phyloP scores from a whole-genome alignment of 2,888 invertebrate species.

The Synergus gifuensis region DNA sequence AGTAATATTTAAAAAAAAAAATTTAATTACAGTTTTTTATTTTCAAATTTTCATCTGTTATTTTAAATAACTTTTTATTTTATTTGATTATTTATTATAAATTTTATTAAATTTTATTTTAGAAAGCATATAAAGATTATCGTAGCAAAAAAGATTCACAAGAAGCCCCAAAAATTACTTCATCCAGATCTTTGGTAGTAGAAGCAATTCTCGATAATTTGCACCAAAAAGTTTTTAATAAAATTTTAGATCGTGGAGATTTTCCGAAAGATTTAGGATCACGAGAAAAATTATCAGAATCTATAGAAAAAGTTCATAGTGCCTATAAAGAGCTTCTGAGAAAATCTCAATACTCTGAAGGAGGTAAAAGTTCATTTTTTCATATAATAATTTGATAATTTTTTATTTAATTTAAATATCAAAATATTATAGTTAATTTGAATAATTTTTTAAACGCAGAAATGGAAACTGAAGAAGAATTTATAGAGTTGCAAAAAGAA shows the following conservation, averaged over 20 bases:
- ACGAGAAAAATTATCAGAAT: slow-evolving; percentile 52
- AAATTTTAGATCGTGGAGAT: slow-evolving; percentile 55
- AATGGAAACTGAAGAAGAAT: not conserved
- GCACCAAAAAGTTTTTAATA: slow-evolving; percentile 60
- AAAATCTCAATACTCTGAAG: slow-evolving; percentile 54
- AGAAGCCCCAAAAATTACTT: slow-evolving; percentile 47
- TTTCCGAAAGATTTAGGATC: slow-evolving; percentile 62
- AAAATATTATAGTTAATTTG: too few relatives aligned
- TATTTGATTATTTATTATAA: not conserved
- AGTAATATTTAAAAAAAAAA: slow-evolving; percentile 52
- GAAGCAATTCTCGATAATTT: slow-evolving; percentile 62
- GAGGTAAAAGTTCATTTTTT: slow-evolving; percentile 48
- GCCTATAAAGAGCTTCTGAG: slow-evolving; percentile 59
- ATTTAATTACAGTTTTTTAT: not conserved
- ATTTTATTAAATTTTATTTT: not conserved
- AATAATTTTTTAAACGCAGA: not conserved
- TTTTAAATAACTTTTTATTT: not conserved
- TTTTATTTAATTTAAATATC: not conserved
- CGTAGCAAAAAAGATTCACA: slow-evolving; percentile 46
- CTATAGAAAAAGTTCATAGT: slow-evolving; percentile 58
- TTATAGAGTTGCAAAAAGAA: not conserved
- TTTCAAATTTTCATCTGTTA: not conserved
- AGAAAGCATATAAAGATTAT: slow-evolving; percentile 60
- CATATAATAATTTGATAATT: not conserved
- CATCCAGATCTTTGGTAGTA: slow-evolving; percentile 57